Base-by-base conservation (phyloP, 2,113 vertebrate genomes). In the Tyto alba region DNA sequence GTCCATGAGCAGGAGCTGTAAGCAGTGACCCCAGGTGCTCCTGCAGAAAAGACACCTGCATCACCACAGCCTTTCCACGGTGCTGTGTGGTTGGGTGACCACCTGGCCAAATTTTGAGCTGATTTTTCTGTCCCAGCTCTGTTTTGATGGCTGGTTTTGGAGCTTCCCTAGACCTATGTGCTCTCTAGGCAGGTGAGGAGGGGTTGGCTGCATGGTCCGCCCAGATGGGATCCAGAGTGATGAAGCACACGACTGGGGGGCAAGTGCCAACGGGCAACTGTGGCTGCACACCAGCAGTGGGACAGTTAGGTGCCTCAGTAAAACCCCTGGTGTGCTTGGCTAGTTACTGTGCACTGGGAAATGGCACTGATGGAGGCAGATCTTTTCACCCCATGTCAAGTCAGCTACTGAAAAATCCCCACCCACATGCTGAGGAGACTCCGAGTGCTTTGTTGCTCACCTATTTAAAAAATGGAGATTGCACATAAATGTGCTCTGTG, bases 31-130 rank as follows among this genome's bases (percentile, higher is more conserved):
- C 40, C 27, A 13, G 43, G 29, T 36, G 57, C 56, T 57, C 34
- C 72, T 23, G 38, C 45, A 20, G 23, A 12, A 41, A 17, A 29
- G n/a, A 29, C 27, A 5, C 40, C 38, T 6, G 11, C 66, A 43
- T 20, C 6, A 1, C 63, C 52, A 10, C 16, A 4, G n/a, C n/a
- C 21, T 40, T 30, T 10, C 9, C 7, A 3, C 1, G 0, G 27
- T 21, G 52, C 45, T 43, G 45, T 2, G 2, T 7, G 55, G 43
- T 3, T 17, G 55, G 30, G 34, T 15, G n/a, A 32, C 14, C 4
- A 1, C 72, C 7, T 11, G 25, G 36, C 25, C 7, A 2, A n/a
- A 50, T n/a, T 59, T 50, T 16, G 26, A 41, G 43, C 10, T 52
- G n/a, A n/a, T 67, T 57, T 43, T 72, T 30, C 38, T 23, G 40